A percentile compares a stretch with the other conserved stretches of the same genome.
phyloP scores from a whole-genome alignment of 2,888 invertebrate genomes.

The Notocelia uddmanniana region DNA sequence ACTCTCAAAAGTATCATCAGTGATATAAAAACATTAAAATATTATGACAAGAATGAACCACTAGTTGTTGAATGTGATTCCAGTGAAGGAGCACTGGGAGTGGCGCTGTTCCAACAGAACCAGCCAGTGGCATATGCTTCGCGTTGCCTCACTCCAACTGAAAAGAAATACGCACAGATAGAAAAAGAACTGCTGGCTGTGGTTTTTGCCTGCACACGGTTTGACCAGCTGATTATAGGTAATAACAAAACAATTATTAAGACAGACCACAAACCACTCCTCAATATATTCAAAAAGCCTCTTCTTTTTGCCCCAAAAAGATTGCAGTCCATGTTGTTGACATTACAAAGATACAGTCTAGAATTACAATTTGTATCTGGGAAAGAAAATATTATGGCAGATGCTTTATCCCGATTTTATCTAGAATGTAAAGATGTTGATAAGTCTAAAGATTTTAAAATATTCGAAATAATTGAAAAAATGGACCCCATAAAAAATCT shows the following conservation, averaged over 20 bases:
- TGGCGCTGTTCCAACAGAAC: background rate
- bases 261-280: conserved; percentile 3
- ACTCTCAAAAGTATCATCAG: background rate
- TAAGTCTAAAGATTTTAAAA: too few relatives aligned
- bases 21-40: background rate
- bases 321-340: background rate
- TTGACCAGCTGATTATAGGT: background rate
- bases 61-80: conserved; percentile 3
- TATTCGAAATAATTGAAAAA: too few relatives aligned
- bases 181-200: background rate
- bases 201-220: too few relatives aligned
- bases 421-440: too few relatives aligned
- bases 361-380: too few relatives aligned
- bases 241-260: background rate
- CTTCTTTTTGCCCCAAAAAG: background rate
- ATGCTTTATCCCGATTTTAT: too few relatives aligned
- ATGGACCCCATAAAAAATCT: too few relatives aligned
- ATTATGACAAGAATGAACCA: conserved; percentile 3
- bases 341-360: too few relatives aligned
- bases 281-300: conserved; percentile 3
- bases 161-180: background rate
- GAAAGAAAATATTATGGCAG: too few relatives aligned
- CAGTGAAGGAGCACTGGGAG: conserved; percentile 1
- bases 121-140: background rate
- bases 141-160: background rate